A percentile compares a stretch with the other conserved stretches of the same genome.
Evolutionary conservation across 2,113 vertebrate genomes (phyloP).

Genomic region (Misgurnus mizolepis): DNA sequence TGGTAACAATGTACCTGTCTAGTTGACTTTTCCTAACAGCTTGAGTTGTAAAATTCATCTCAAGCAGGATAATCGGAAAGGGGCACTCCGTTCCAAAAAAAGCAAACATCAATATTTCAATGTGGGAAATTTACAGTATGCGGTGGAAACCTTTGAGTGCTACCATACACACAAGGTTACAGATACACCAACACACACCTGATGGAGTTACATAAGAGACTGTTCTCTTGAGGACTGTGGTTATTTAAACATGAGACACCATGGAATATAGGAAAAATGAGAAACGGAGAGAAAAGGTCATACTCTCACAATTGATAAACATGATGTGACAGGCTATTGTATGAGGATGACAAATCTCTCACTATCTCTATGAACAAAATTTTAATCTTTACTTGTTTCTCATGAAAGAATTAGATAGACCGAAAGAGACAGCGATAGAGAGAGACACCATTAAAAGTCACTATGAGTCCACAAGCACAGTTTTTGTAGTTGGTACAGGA

Average conservation of each 20-base stretch:
- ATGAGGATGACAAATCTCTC: background rate
- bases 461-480: no score
- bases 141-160: background rate
- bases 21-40: background rate
- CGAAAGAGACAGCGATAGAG: no score
- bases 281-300: slow-evolving; percentile 6
- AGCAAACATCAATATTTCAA: slow-evolving; percentile 37
- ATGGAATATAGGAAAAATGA: background rate
- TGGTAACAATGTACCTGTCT: background rate
- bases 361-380: background rate
- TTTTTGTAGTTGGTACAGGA: no score
- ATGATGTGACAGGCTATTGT: background rate
- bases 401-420: background rate
- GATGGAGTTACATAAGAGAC: slow-evolving; percentile 10
- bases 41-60: background rate
- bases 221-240: background rate
- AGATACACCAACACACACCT: slow-evolving; percentile 43
- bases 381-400: background rate
- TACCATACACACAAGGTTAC: background rate
- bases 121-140: slow-evolving; percentile 9
- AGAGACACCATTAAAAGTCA: background rate
- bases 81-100: slow-evolving; percentile 16
- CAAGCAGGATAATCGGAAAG: slow-evolving; percentile 15
- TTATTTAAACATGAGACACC: background rate
- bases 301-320: background rate